Evolutionary conservation across 1,140 invertebrate species (phyloP).

Genomic region (Solenopsis invicta): DNA sequence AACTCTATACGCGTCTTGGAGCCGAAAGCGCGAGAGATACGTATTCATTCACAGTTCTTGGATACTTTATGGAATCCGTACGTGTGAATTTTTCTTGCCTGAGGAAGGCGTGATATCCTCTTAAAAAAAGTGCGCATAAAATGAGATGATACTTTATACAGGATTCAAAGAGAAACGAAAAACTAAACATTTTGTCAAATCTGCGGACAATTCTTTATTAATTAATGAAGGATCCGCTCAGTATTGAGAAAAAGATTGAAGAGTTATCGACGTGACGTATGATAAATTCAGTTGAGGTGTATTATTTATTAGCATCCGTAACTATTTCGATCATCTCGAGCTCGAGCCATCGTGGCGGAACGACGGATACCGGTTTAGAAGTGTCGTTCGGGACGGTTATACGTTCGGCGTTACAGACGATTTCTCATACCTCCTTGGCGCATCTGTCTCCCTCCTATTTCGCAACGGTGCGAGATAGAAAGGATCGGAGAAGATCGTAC

Average conservation of each 20-base stretch:
- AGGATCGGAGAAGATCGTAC: slow-evolving; percentile 36
- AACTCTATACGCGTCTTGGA: slow-evolving; percentile 26
- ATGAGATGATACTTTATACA: neutral
- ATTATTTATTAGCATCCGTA: slow-evolving; percentile 47
- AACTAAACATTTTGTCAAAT: neutral
- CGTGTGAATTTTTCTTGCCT: slow-evolving; percentile 10
- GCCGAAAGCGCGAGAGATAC: neutral
- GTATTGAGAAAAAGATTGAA: neutral
- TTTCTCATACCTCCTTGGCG: slow-evolving; percentile 24
- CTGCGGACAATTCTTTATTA: neutral
- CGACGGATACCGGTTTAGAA: slow-evolving; percentile 49
- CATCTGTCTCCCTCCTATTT: slow-evolving; percentile 37
- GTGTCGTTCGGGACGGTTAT: slow-evolving; percentile 48
- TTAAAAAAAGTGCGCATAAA: neutral
- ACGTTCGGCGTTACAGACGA: slow-evolving; percentile 41
- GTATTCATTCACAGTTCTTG: slow-evolving; percentile 42
- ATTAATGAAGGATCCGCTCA: neutral
- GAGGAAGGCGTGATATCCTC: neutral
- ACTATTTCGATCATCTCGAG: slow-evolving; percentile 37
- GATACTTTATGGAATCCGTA: neutral
- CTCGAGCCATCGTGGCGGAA: slow-evolving; percentile 36
- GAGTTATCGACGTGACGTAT: neutral
- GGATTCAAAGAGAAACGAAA: neutral
- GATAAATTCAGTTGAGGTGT: neutral
- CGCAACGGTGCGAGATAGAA: neutral